Evolutionary conservation across 2,888 invertebrate genomes (phyloP), one percentile per base, ranked within the genome.

Genomic region (Drosophila borborema): DNA sequence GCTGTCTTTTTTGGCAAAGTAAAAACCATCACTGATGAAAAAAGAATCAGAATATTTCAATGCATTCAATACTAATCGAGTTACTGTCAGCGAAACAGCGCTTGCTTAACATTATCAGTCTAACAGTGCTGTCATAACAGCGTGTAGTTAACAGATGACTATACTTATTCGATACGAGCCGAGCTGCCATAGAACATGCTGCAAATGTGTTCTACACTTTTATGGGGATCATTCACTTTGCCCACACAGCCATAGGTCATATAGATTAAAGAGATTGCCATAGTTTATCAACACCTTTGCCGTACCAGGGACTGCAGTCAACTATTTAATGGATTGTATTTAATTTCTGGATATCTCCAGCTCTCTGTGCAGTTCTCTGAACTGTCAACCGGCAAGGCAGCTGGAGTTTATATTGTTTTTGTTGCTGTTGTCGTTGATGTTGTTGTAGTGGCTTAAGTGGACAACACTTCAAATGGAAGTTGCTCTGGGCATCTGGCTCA

Each of bases 391-490:
- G 60, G 67, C 36, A 60, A 46, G 64, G n/a, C 48, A 59, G 61
- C 48, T 60, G 48, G 51, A 65, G 36, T 31, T 69, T 36, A 23
- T 58, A 34, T 54, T 16, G 49, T 53, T 28, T 46, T 53, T 48
- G 38, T 40, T 40, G 7, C 7, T 16, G 38, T 2, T 16, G 16
- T 40, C 14, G 28, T 28, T 28, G 28, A 28, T 28, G 3, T 28
- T 28, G 28, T 28, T 28, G 28, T 6, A 28, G 28, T 28, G 28
- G 67, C 49, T 85, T 69, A 77, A 81, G 81, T 74, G 78, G 68
- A 40, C 45, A 45, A 31, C 70, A 70, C 70, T 82, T 65, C 54
- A 72, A 78, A 72, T 70, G 75, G 66, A 60, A 69, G 59, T 78
- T 64, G 58, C 36, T 45, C 46, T 62, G 48, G 34, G 49, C 56